phyloP scores from a whole-genome alignment of 2,113 vertebrate genomes.

The Tonatia bakeri region DNA sequence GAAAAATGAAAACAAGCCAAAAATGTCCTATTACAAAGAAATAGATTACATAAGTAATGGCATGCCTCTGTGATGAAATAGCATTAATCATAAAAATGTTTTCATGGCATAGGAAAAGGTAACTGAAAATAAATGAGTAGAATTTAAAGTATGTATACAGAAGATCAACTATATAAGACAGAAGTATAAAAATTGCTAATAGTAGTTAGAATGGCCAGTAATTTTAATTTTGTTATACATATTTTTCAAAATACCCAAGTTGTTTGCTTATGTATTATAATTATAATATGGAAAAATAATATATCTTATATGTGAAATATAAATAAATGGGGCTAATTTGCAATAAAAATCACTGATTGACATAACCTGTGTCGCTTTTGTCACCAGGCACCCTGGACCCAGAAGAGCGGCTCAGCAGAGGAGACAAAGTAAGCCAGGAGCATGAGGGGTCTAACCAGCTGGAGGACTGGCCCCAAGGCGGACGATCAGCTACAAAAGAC shows the following conservation, averaged over 20 bases:
- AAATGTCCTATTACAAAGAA: neutral
- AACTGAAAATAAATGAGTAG: neutral
- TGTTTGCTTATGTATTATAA: neutral
- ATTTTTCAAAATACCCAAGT: constrained; percentile 12
- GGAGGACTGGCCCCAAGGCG: neutral
- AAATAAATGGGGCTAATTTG: neutral
- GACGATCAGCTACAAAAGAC: neutral
- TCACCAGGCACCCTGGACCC: neutral
- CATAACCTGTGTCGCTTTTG: neutral
- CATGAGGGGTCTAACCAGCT: neutral
- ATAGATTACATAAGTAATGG: neutral
- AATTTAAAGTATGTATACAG: neutral
- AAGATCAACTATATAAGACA: neutral
- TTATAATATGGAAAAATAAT: neutral
- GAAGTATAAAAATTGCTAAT: neutral
- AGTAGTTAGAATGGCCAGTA: neutral
- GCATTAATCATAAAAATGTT: constrained; percentile 3
- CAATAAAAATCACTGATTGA: neutral
- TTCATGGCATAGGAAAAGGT: neutral
- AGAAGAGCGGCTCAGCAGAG: neutral
- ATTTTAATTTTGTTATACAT: neutral
- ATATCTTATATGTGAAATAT: neutral
- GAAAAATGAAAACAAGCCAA: neutral
- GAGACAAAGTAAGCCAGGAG: neutral
- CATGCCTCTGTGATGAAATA: neutral